phyloP scores from a whole-genome alignment of 2,888 invertebrate genomes.

The Antitype chi region DNA sequence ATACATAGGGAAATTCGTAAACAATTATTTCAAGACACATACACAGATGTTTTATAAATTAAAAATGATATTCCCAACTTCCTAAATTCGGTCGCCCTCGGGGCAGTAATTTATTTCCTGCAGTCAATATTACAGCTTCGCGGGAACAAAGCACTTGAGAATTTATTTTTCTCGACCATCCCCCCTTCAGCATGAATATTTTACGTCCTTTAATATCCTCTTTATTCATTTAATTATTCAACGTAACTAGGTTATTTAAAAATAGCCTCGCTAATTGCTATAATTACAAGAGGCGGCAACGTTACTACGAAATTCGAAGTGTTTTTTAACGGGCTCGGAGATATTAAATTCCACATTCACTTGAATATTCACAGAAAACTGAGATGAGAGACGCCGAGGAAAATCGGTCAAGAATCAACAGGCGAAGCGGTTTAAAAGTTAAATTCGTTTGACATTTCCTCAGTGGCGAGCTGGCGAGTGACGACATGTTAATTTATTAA shows the following conservation, averaged over 20 bases:
- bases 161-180: slow-evolving; percentile 50
- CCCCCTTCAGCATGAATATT: slow-evolving; percentile 48
- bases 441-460: slow-evolving; percentile 60
- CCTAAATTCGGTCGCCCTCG: slow-evolving; percentile 25
- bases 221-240: slow-evolving; percentile 55
- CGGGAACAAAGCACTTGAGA: slow-evolving; percentile 47
- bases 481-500: slow-evolving; percentile 41
- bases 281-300: slow-evolving; percentile 38
- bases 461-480: slow-evolving; percentile 40
- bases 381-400: slow-evolving; percentile 43
- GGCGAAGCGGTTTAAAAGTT: slow-evolving; percentile 59
- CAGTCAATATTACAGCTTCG: slow-evolving; percentile 56
- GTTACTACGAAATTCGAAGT: slow-evolving; percentile 28
- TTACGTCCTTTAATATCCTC: slow-evolving; percentile 44
- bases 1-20: background rate
- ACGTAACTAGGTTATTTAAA: slow-evolving; percentile 43
- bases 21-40: background rate
- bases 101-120: slow-evolving; percentile 48
- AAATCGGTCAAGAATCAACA: slow-evolving; percentile 66
- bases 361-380: slow-evolving; percentile 52
- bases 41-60: background rate
- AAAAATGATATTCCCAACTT: slow-evolving; percentile 28
- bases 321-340: slow-evolving; percentile 29
- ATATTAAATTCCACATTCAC: slow-evolving; percentile 53
- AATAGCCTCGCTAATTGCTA: slow-evolving; percentile 37